phyloP scores from a whole-genome alignment of 2,888 invertebrate species.

The Eurois occulta region DNA sequence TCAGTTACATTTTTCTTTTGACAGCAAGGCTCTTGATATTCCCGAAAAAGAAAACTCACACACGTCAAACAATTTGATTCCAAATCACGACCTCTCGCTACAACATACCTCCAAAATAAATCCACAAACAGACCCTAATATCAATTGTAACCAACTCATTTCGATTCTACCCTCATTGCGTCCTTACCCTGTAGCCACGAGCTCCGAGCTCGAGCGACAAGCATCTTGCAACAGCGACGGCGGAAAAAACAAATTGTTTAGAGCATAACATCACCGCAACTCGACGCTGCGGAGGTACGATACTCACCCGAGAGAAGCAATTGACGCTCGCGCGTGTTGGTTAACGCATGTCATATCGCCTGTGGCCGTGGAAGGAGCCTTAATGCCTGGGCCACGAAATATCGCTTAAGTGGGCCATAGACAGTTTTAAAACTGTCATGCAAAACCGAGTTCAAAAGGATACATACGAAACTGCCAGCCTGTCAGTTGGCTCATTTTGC shows the following conservation, averaged over 20 bases:
- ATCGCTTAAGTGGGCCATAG: too few relatives aligned
- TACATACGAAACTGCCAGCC: too few relatives aligned
- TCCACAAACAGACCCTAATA: constrained; percentile 6
- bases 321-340: neutral
- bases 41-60: neutral
- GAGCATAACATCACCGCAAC: neutral
- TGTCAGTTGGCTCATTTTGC: too few relatives aligned
- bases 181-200: neutral
- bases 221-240: neutral
- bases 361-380: neutral
- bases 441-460: too few relatives aligned
- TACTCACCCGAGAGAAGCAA: neutral
- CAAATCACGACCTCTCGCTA: neutral
- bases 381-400: too few relatives aligned
- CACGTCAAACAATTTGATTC: neutral
- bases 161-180: constrained; percentile 26
- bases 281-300: neutral
- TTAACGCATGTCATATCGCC: neutral
- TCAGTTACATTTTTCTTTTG: neutral
- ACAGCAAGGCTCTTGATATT: neutral
- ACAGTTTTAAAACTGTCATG: too few relatives aligned
- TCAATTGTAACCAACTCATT: constrained; percentile 31
- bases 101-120: neutral
- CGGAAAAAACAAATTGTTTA: neutral
- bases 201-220: neutral